Evolutionary conservation across 1,140 invertebrate genomes (phyloP), one percentile per base, ranked within the genome.

Genomic region (Carcinoscorpius rotundicauda): DNA sequence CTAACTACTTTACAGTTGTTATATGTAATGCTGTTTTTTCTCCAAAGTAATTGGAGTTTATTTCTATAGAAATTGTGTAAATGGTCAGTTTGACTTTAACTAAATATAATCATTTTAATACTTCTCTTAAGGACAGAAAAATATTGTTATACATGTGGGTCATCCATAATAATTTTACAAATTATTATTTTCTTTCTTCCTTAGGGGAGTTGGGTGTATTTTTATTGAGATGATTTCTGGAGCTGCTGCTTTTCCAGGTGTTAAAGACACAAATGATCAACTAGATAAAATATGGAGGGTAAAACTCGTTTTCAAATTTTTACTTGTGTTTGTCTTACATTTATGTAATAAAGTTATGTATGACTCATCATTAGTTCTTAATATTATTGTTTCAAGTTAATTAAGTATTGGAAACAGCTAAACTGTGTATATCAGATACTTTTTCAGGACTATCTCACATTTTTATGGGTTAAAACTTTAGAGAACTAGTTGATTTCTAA

Each of bases 141-240:
- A 29, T 29, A 29, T 29, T 29, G 29, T 29, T 29, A 29, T 29
- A 29, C 29, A 29, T 29, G 29, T 29, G n/a, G 6, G 53, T 55
- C n/a, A 55, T 55, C 53, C 53, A n/a, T 55, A 55, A 55, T 6
- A 55, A 8, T 55, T 8, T 8, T 8, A 11, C 56, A n/a, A 6
- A 10, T 49, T 2, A 8, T 64, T 64, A 60, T 9, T 60, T 52
- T 67, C 0, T 58, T 9, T 29, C 63, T 58, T 58, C 63, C n/a
- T 29, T 11, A 71, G 68, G 68, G 85, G 85, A 66, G 85, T 87
- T 61, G 85, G 86, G 9, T 87, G 86, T 74, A 87, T 87, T 69
- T 83, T 87, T 73, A 85, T 82, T 71, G 85, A 87, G 73, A 87
- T 87, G 85, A 79, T 82, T 9, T 79, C 78, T 72, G 86, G 86